Base-by-base conservation (phyloP, 1,140 invertebrate genomes). In the Pseudomyrmex dendroicus region DNA sequence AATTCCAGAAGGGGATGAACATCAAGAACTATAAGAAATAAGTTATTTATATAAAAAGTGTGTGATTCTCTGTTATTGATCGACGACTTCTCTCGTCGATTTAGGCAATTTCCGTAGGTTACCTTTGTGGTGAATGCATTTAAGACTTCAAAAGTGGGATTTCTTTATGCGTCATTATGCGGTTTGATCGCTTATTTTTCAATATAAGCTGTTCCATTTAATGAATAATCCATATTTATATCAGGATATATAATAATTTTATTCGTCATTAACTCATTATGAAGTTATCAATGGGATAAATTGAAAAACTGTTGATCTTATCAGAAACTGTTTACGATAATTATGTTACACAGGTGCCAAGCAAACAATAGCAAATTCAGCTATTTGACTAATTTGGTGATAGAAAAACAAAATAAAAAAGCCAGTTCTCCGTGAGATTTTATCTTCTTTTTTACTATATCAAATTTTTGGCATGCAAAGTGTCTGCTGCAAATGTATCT, bases 1-100 rank as follows among this genome's bases (percentile, higher is more conserved):
- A 61, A 46, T 46, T 59, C 17, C 35, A 35, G 35, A 89, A 66
- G 83, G 88, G 48, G 73, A 84, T 17, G 35, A 15, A 22, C 91
- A 91, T 82, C 62, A 80, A 84, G 91, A 91, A 91, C 88, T 91
- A 86, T 91, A 87, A 91, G 52, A 82, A 64, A 48, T 59, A 59
- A 64, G 85, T 83, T 82, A 86, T 82, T 85, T 86, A 74, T 35
- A 35, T 35, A 86, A 87, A 74, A 15, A 54, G 50, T 77, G 82
- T 83, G 80, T 86, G 84, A 86, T 54, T 64, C 73, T 84, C 54
- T 66, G 77, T 88, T 74, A 85, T 84, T 73, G 61, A 66, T 85
- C 86, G 87, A 80, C 54, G 54, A 61, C 5, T 35, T 77, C 8
- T 1, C 1, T n/a, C 25, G n/a, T 89, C 86, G 84, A 88, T 88